Evolutionary conservation across 1,140 invertebrate species (phyloP), one percentile per base, ranked within the genome.

Genomic region (Globodera ellingtonae): DNA sequence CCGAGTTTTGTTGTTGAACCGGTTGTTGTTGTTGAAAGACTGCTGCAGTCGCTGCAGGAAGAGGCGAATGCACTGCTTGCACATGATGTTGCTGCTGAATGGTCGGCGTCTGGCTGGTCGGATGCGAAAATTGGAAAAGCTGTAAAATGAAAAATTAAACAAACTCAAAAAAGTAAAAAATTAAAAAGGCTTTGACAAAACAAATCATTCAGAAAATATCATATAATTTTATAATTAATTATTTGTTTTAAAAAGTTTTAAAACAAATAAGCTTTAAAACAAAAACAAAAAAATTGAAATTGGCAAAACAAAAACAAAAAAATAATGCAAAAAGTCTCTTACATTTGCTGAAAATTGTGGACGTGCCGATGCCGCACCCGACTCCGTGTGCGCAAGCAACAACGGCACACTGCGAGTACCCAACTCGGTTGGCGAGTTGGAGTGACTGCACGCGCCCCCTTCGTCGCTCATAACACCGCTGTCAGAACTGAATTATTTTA

Each of bases 401-500:
- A 77, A 66, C 46, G 75, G 69, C 65, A 62, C 75, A 47, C 62
- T 65, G 65, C 50, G 69, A 1, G 75, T 62, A 3, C 59, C 65
- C 47, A 65, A 24, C 24, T 77, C 21, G 21, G 62, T 66, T 47
- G 75, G 75, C 13, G 50, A 62, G 35, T 59, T 65, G 46, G 65
- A 35, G 66, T 81, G 78, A n/a, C 59, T 50, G 67, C 56, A 46
- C 15, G 7, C 18, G 62, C 67, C 21, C 10, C 73, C 65, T 10
- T 77, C 75, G 48, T 77, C 75, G 21, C 56, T 65, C 75, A 77
- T 77, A 15, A 77, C 62, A 6, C 75, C 75, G 24, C 62, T 77
- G n/a, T 77, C 75, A 2, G 75, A 77, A 24, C 62, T 67, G 35
- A 52, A 74, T 6, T 44, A 44, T 2, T 74, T 35, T 35, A 35